Evolutionary conservation across 2,888 invertebrate species (phyloP).

Genomic region (Ormyrus thymus): DNA sequence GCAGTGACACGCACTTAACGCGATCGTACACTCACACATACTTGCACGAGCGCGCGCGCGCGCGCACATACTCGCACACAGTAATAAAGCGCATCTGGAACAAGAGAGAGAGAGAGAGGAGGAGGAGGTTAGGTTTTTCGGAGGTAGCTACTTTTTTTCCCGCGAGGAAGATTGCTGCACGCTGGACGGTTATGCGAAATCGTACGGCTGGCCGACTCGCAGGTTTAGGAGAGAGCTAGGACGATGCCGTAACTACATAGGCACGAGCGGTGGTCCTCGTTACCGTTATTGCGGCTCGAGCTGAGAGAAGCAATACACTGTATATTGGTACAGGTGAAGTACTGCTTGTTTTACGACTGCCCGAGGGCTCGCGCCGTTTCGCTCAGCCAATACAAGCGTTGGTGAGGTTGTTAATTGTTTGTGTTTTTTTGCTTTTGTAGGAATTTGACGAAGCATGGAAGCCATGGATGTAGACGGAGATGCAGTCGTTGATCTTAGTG

Average conservation of each 20-base stretch:
- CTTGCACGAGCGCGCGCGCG: not conserved
- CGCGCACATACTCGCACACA: too few relatives aligned
- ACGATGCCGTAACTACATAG: constrained; percentile 30
- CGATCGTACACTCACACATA: not conserved
- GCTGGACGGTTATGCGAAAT: not conserved
- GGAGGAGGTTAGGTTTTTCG: too few relatives aligned
- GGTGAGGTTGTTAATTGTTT: too few relatives aligned
- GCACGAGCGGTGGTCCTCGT: constrained; percentile 9
- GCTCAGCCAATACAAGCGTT: too few relatives aligned
- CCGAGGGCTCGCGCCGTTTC: too few relatives aligned
- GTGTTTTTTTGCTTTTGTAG: constrained; percentile 15
- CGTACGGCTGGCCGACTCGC: constrained; percentile 10
- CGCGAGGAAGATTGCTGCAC: not conserved
- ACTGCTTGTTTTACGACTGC: not conserved
- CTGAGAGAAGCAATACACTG: not conserved
- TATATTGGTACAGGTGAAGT: constrained; percentile 18
- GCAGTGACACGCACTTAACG: constrained; percentile 15
- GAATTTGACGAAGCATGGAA: constrained; percentile 39
- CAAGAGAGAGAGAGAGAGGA: too few relatives aligned
- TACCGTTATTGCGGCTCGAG: constrained; percentile 35
- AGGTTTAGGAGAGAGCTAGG: not conserved
- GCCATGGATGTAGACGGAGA: constrained; percentile 91
- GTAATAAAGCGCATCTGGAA: too few relatives aligned
- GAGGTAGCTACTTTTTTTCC: not conserved
- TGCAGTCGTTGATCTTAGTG: constrained; percentile 91